phyloP scores from a whole-genome alignment of 2,888 invertebrate species.

The Zele albiditarsus region DNA sequence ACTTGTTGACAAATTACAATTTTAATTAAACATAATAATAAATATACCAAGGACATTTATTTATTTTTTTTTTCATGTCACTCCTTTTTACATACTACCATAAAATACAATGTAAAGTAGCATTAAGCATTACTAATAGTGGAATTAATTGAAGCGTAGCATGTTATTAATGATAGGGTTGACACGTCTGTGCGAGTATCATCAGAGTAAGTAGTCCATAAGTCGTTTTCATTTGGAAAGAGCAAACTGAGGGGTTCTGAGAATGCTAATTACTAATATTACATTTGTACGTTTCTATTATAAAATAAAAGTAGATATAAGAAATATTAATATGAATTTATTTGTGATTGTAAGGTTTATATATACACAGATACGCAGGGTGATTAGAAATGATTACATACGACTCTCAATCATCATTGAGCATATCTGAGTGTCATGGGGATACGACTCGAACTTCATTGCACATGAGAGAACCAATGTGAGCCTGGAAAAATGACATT shows the following conservation, averaged over 20 bases:
- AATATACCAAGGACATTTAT: neutral
- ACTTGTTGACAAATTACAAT: neutral
- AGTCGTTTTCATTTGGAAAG: neutral
- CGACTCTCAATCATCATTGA: conserved; percentile 96
- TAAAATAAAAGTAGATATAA: neutral
- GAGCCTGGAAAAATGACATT: conserved; percentile 76
- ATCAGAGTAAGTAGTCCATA: neutral
- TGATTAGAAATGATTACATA: conserved; percentile 75
- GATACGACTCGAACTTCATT: conserved; percentile 95
- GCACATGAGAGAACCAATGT: conserved; percentile 93
- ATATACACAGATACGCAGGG: neutral
- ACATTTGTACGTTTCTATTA: neutral
- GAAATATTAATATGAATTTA: neutral
- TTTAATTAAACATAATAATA: neutral
- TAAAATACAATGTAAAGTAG: neutral
- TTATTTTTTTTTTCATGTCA: neutral
- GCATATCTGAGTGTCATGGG: conserved; percentile 94
- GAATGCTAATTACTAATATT: neutral
- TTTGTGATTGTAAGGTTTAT: neutral
- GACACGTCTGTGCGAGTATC: neutral
- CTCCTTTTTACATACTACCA: neutral
- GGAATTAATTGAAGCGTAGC: conserved; percentile 21
- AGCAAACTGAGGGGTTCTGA: neutral
- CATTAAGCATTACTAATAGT: conserved; percentile 25
- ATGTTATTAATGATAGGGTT: conserved; percentile 33